A percentile compares a stretch with the other conserved stretches of the same genome.
phyloP scores from a whole-genome alignment of 2,113 vertebrate genomes.

The Abramis brama region DNA sequence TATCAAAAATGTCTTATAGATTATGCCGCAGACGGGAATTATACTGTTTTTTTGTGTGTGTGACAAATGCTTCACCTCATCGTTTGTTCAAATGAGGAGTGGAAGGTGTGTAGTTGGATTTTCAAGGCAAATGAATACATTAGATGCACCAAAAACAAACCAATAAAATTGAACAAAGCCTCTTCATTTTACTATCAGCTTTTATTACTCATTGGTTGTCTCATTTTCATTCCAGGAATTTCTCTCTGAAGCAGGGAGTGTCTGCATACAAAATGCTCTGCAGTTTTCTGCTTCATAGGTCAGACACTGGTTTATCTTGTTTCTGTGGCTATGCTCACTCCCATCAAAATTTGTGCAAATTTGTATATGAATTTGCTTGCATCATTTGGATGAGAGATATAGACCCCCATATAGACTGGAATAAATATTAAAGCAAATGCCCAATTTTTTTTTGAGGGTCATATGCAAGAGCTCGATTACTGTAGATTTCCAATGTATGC shows the following conservation, averaged over 20 bases:
- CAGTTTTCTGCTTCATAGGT: constrained; percentile 99
- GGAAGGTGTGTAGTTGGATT: neutral
- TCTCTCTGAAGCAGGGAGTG: constrained; percentile 99
- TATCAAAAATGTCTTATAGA: neutral
- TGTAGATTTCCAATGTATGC: constrained; percentile 22
- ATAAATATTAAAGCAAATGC: neutral
- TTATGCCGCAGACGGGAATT: neutral
- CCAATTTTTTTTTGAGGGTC: neutral
- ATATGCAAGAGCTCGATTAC: constrained; percentile 4
- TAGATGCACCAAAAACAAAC: neutral
- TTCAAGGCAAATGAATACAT: constrained; percentile 23
- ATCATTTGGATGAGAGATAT: constrained; percentile 58
- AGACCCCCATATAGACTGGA: neutral
- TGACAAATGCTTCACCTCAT: constrained; percentile 54
- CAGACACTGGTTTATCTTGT: constrained; percentile 99
- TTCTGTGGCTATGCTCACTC: constrained; percentile 99
- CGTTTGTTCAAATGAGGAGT: constrained; percentile 1
- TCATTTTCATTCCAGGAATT: constrained; percentile 98
- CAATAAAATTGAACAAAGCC: constrained; percentile 44
- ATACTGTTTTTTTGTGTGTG: neutral
- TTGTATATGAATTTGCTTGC: constrained; percentile 77
- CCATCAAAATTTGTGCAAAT: constrained; percentile 74
- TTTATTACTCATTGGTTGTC: constrained; percentile 92
- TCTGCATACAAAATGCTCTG: constrained; percentile 99
- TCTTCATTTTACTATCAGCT: constrained; percentile 75